phyloP scores from a whole-genome alignment of 2,797 vertebrate genomes.

The Sebastes wilsoni region DNA sequence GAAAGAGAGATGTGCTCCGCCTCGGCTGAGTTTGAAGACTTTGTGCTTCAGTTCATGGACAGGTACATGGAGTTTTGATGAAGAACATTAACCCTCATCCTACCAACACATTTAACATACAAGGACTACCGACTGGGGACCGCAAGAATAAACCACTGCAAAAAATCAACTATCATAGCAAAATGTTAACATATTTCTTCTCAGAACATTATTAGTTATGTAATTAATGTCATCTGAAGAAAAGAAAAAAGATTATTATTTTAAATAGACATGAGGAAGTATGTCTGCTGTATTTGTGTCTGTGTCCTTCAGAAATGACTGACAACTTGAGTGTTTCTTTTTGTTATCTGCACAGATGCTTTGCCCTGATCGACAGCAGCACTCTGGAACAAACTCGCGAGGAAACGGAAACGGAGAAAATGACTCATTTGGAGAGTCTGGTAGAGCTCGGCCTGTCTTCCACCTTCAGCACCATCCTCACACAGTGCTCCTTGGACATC shows the following conservation, averaged over 20 bases:
- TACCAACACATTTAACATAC: no score
- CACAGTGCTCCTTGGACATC: constrained; percentile 95
- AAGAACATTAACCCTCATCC: not conserved
- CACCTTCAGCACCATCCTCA: constrained; percentile 97
- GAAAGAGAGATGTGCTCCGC: constrained; percentile 96
- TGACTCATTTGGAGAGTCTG: constrained; percentile 97
- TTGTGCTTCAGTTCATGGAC: constrained; percentile 98
- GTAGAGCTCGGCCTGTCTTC: constrained; percentile 96
- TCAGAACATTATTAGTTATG: no score
- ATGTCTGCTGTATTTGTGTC: no score
- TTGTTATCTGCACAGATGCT: constrained; percentile 85
- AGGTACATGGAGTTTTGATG: constrained; percentile 78
- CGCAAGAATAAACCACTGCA: no score
- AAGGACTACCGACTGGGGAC: no score
- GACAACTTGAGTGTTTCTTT: not conserved
- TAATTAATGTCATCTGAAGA: no score
- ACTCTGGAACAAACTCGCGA: constrained; percentile 96
- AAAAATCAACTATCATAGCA: no score
- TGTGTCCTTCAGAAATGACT: no score
- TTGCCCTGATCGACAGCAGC: constrained; percentile 97
- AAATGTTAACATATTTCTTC: no score
- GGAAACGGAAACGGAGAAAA: constrained; percentile 98
- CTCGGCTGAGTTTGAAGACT: constrained; percentile 98
- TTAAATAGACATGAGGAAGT: no score
- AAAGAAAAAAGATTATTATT: no score